Evolutionary conservation across 2,888 invertebrate species (phyloP).

Genomic region (Drosophila siamana): DNA sequence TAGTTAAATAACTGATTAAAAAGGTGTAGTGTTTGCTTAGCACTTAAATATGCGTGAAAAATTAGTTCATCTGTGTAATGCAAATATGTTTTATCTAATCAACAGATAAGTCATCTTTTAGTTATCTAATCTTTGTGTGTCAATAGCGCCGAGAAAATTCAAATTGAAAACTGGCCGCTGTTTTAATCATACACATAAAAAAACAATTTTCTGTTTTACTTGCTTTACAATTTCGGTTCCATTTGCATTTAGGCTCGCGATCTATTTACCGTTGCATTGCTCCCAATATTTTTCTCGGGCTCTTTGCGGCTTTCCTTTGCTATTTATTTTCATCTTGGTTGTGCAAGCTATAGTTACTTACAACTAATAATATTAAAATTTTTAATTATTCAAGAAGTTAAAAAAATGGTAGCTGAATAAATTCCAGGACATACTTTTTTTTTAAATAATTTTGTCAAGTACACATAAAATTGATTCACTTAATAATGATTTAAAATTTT

Average conservation of each 20-base stretch:
- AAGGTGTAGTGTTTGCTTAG: background rate
- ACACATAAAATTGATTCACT: too few relatives aligned
- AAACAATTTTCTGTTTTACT: background rate
- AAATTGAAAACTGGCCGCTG: conserved; percentile 8
- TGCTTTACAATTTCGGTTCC: background rate
- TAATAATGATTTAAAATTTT: too few relatives aligned
- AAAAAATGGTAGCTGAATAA: too few relatives aligned
- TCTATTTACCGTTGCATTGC: background rate
- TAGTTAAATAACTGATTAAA: background rate
- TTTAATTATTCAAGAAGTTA: too few relatives aligned
- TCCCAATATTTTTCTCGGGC: background rate
- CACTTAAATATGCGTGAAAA: background rate
- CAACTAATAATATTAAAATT: too few relatives aligned
- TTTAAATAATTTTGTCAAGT: too few relatives aligned
- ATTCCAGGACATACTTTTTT: too few relatives aligned
- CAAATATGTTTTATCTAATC: conserved; percentile 13
- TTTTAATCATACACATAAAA: conserved; percentile 2
- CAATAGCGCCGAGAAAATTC: conserved; percentile 11
- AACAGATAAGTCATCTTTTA: background rate
- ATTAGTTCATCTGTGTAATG: conserved; percentile 7
- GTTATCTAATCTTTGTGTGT: conserved; percentile 17
- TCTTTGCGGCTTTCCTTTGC: too few relatives aligned
- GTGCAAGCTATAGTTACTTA: too few relatives aligned
- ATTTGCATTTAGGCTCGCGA: background rate
- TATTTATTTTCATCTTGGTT: too few relatives aligned